phyloP scores from a whole-genome alignment of 2,797 vertebrate species.

The Molossus molossus region DNA sequence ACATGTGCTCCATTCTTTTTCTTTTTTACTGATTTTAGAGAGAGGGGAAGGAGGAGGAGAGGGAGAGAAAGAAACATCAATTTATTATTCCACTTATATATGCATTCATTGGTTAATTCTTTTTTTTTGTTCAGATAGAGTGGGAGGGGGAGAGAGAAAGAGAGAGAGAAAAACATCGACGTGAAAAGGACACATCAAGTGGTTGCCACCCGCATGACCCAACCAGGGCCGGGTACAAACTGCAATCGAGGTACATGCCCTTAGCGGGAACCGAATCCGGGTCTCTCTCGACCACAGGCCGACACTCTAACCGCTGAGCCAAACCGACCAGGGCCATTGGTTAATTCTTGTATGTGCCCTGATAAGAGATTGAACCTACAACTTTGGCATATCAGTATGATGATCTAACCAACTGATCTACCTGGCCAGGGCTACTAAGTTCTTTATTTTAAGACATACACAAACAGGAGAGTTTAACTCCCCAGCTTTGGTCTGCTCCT shows the following conservation, averaged over 20 bases:
- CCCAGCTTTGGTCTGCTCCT: not conserved
- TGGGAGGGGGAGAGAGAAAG: too few species aligned
- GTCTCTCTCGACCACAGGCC: too few species aligned
- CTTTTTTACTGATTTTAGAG: not conserved
- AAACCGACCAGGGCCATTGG: too few species aligned
- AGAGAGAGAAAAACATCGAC: not conserved
- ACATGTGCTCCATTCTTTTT: not conserved
- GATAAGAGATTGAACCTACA: not conserved
- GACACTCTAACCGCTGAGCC: too few species aligned
- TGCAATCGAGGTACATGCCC: too few species aligned
- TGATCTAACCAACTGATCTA: not conserved
- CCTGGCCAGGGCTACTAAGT: not conserved
- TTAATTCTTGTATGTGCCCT: not conserved
- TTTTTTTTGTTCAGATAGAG: too few species aligned
- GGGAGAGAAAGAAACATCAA: not conserved
- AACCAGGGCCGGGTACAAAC: too few species aligned
- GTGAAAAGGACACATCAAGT: too few species aligned
- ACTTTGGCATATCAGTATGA: not conserved
- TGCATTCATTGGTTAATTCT: not conserved
- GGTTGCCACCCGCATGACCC: too few species aligned
- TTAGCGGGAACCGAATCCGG: too few species aligned
- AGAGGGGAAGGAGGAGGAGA: not conserved
- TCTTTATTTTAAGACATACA: not conserved
- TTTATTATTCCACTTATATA: too few species aligned
- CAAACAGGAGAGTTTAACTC: slow-evolving; percentile 31